A percentile compares a stretch with the other conserved stretches of the same genome.
Conservation (phyloP, 2,797 vertebrate genomes). For the Nannoperca australis region DNA sequence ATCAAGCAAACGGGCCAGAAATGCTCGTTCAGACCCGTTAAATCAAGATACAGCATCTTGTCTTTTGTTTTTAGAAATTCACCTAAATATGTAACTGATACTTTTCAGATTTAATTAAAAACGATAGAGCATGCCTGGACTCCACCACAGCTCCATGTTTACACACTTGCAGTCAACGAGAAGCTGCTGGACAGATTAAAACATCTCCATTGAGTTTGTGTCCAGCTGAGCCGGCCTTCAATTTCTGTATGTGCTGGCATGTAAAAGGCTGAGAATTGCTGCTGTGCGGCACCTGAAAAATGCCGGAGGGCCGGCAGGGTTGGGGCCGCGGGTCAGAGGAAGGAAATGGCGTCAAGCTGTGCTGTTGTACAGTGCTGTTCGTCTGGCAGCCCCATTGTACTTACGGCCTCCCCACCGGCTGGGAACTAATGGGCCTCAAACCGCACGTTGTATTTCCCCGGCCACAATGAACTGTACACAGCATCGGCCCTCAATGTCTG, state of each 20-base stretch:
- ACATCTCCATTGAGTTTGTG: conserved; percentile 43
- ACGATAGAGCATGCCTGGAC: background rate
- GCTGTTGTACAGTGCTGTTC: conserved; percentile 81
- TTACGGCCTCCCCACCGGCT: conserved; percentile 74
- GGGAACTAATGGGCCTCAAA: conserved; percentile 74
- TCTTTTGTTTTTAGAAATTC: background rate
- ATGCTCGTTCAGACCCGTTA: background rate
- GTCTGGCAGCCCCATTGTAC: conserved; percentile 82
- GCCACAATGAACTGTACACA: conserved; percentile 27
- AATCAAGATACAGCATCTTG: background rate
- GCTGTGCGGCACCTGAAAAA: conserved; percentile 81
- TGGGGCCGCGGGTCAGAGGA: conserved; percentile 77
- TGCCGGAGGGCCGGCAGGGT: conserved; percentile 57
- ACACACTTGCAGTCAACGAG: background rate
- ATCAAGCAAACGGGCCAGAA: conserved; percentile 11
- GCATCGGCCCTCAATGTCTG: conserved; percentile 20
- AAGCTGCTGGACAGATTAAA: conserved; percentile 38
- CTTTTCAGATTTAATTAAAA: background rate
- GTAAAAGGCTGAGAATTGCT: conserved; percentile 62
- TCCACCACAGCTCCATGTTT: conserved; percentile 2
- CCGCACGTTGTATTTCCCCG: conserved; percentile 55
- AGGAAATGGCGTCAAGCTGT: conserved; percentile 86
- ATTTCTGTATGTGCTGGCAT: conserved; percentile 53
- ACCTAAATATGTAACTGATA: background rate
- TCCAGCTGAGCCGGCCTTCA: conserved; percentile 53